Percentiles rank a stretch among this genome's conserved stretches.
Conservation (phyloP, 2,888 invertebrate species). For the Melipona beecheii region DNA sequence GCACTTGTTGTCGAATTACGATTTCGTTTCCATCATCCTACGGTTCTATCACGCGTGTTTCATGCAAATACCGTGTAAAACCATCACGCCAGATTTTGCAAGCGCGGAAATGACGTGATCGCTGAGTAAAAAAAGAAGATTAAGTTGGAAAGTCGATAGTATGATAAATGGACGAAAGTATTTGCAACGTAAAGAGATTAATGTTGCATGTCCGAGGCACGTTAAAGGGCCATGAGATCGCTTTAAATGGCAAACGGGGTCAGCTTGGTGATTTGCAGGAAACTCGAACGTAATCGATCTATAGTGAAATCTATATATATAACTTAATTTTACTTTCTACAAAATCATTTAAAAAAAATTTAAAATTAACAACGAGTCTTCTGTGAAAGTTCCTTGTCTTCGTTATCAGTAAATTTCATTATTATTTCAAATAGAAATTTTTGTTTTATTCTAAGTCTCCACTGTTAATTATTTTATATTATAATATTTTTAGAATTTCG, state of each 20-base stretch:
- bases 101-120: neutral
- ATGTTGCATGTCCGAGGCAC: neutral
- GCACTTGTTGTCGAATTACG: neutral
- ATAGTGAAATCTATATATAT: neutral
- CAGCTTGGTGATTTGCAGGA: neutral
- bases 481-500: neutral
- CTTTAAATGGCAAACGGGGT: conserved; percentile 12
- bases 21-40: conserved; percentile 17
- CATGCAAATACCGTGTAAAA: conserved; percentile 37
- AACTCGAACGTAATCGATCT: neutral
- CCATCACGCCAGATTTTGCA: conserved; percentile 21
- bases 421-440: neutral
- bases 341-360: no score
- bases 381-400: neutral
- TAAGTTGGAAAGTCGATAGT: neutral
- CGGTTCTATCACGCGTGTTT: conserved; percentile 33
- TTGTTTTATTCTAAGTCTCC: no score
- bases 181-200: conserved; percentile 19
- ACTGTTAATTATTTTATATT: no score
- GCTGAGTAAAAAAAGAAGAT: neutral
- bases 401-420: neutral
- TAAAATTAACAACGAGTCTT: neutral
- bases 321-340: no score
- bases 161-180: conserved; percentile 7
- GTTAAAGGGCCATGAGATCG: neutral